Evolutionary conservation across 2,888 invertebrate genomes (phyloP).

Genomic region (Cyrtodaria siliqua): DNA sequence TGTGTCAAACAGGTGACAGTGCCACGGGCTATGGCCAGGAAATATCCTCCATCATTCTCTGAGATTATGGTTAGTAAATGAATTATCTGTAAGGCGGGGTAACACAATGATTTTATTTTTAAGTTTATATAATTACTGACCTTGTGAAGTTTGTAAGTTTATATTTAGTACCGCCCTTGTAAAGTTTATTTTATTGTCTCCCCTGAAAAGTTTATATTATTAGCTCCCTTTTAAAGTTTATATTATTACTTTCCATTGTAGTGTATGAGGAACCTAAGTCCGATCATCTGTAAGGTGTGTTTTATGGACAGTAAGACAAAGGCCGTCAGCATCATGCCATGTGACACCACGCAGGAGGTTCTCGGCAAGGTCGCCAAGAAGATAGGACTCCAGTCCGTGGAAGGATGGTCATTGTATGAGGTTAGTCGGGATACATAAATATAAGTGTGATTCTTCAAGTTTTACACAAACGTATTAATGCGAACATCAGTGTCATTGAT

Average conservation of each 20-base stretch:
- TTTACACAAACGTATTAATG: too few relatives aligned
- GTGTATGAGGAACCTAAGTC: slow-evolving; percentile 85
- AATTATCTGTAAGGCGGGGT: too few relatives aligned
- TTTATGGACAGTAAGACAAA: slow-evolving; percentile 98
- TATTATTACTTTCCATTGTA: slow-evolving; percentile 65
- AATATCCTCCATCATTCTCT: slow-evolving; percentile 95
- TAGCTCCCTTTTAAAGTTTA: too few relatives aligned
- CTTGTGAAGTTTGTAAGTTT: too few relatives aligned
- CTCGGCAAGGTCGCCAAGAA: slow-evolving; percentile 95
- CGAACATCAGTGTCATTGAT: too few relatives aligned
- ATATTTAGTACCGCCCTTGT: too few relatives aligned
- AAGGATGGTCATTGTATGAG: slow-evolving; percentile 97
- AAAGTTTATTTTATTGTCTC: too few relatives aligned
- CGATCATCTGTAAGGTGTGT: slow-evolving; percentile 96
- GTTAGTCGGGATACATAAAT: slow-evolving; percentile 70
- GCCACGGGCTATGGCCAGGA: slow-evolving; percentile 92
- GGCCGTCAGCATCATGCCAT: slow-evolving; percentile 97
- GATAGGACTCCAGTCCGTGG: slow-evolving; percentile 91
- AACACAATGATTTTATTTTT: too few relatives aligned
- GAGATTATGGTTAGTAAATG: slow-evolving; percentile 96
- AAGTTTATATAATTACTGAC: too few relatives aligned
- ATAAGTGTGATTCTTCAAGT: too few relatives aligned
- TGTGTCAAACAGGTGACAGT: slow-evolving; percentile 97
- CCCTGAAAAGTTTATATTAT: too few relatives aligned
- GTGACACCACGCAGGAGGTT: slow-evolving; percentile 96